These are phyloP conservation scores for Mergus octosetaceus DNA, from an alignment of 2,797 vertebrate genomes.

Conservation along the genomic window DNA sequence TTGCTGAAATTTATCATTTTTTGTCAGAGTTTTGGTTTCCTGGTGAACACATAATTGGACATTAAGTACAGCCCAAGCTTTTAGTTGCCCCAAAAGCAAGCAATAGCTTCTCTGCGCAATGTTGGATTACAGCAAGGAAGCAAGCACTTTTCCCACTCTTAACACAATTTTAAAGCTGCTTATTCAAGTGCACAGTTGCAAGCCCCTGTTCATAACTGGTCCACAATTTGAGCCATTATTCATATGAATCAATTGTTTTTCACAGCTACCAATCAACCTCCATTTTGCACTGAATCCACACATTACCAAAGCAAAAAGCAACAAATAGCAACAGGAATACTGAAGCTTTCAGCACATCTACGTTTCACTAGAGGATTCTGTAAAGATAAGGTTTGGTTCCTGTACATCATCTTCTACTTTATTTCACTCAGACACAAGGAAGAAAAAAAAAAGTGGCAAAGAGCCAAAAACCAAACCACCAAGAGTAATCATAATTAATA, in stretches of 20 bases:
- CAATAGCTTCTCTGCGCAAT: background rate
- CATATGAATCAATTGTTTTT: background rate
- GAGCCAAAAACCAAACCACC: background rate
- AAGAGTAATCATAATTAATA: background rate
- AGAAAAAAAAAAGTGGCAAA: background rate
- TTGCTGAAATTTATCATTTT: background rate
- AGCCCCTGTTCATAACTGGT: background rate
- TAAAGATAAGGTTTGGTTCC: background rate
- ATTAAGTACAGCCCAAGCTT: background rate
- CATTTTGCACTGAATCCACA: background rate
- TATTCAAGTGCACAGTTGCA: background rate
- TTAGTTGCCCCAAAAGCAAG: background rate
- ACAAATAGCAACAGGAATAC: background rate
- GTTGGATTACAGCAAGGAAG: background rate
- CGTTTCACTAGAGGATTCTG: background rate
- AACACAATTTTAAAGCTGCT: background rate
- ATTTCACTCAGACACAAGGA: background rate
- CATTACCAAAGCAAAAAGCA: background rate
- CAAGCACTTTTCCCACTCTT: background rate
- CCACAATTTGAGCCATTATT: background rate
- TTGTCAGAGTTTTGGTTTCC: background rate
- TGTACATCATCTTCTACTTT: background rate
- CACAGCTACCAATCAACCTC: background rate
- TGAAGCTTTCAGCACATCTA: background rate
- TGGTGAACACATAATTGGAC: background rate